Evolutionary conservation across 2,888 invertebrate genomes (phyloP).

Genomic region (Ecliptopera silaceata): DNA sequence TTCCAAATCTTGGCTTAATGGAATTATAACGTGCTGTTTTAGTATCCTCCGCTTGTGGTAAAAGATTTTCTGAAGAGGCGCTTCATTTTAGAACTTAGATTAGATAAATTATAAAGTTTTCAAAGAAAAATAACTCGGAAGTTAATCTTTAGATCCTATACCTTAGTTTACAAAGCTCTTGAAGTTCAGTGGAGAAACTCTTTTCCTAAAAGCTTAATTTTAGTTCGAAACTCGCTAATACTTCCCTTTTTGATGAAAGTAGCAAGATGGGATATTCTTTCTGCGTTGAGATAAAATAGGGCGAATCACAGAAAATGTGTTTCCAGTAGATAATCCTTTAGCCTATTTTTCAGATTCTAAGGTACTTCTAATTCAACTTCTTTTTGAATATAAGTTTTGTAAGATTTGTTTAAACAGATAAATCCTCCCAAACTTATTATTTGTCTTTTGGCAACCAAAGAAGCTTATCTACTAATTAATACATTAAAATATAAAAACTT

Average conservation of each 20-base stretch:
- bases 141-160: slow-evolving; percentile 18
- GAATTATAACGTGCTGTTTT: not conserved
- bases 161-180: slow-evolving; percentile 28
- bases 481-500: too few species aligned
- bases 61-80: not conserved
- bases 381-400: too few species aligned
- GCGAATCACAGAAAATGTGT: slow-evolving; percentile 11
- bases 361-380: too few species aligned
- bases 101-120: slow-evolving; percentile 10
- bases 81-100: not conserved
- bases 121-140: slow-evolving; percentile 17
- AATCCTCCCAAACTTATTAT: too few species aligned
- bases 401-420: too few species aligned
- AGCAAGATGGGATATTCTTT: slow-evolving; percentile 21
- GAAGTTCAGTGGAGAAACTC: slow-evolving; percentile 30
- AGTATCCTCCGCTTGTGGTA: not conserved
- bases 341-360: not conserved
- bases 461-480: too few species aligned
- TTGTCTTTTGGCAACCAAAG: too few species aligned
- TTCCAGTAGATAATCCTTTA: slow-evolving; percentile 2
- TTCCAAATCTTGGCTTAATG: not conserved
- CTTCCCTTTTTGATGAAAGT: slow-evolving; percentile 30
- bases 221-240: slow-evolving; percentile 36
- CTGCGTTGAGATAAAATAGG: slow-evolving; percentile 23
- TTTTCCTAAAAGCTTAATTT: slow-evolving; percentile 34